These are phyloP conservation scores for Actenoides hombroni DNA, from an alignment of 2,113 vertebrate species.

Conservation along the genomic window DNA sequence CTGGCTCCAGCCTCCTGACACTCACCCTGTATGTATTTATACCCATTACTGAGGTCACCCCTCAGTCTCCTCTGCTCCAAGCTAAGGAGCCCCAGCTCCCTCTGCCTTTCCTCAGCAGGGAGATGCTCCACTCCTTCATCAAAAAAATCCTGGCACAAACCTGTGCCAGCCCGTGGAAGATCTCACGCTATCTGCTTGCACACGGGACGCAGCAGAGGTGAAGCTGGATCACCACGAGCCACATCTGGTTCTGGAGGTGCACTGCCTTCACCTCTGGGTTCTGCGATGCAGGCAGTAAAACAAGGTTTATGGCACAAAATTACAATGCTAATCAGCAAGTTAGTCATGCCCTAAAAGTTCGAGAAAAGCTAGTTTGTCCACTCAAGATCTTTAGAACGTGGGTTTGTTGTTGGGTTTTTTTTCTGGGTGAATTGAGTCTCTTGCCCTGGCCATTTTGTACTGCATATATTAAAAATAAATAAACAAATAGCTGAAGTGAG, in stretches of 20 bases:
- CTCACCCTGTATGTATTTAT: too few species aligned
- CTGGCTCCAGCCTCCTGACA: too few species aligned
- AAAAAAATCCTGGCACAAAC: background rate
- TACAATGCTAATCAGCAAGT: background rate
- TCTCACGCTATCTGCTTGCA: background rate
- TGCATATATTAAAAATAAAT: background rate
- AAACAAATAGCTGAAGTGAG: background rate
- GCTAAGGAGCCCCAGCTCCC: too few species aligned
- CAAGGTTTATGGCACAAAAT: background rate
- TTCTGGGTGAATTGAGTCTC: background rate
- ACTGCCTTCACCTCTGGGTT: background rate
- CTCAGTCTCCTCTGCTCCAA: too few species aligned
- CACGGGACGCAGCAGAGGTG: background rate
- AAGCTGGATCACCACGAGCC: background rate
- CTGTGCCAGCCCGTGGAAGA: rapidly evolving
- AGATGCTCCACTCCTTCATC: too few species aligned
- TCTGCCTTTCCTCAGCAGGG: too few species aligned
- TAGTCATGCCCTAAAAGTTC: background rate
- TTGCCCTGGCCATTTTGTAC: background rate
- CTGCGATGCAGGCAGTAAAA: background rate
- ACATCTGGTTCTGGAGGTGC: background rate
- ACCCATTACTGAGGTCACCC: too few species aligned
- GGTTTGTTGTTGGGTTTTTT: background rate
- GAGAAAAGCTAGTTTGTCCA: background rate
- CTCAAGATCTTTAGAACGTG: background rate